Percentiles rank a stretch among this genome's conserved stretches.
These are phyloP conservation scores for Myiopsitta monachus DNA, from an alignment of 2,113 vertebrate species.

Conservation along the genomic window DNA sequence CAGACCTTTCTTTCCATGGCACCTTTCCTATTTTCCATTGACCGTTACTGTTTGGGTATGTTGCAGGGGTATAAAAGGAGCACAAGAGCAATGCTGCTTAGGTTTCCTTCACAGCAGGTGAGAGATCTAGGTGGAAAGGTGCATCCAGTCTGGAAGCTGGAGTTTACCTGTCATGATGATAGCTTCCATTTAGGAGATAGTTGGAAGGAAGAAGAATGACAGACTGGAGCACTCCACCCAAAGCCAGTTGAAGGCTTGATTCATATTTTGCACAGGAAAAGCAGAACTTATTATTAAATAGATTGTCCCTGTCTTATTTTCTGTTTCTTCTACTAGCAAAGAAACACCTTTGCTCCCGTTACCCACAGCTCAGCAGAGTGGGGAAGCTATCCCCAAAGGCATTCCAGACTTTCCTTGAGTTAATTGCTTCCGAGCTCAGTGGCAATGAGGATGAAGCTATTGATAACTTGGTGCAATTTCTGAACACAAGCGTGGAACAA, in stretches of 20 bases:
- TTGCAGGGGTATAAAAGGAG: not conserved
- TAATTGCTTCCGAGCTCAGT: constrained; percentile 63
- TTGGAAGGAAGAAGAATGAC: not conserved
- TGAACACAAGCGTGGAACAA: constrained; percentile 47
- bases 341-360: constrained; percentile 3
- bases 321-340: constrained; percentile 10
- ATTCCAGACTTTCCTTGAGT: constrained; percentile 74
- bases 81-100: not conserved
- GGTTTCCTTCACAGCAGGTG: not conserved
- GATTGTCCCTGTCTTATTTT: not conserved
- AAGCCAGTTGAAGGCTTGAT: not conserved
- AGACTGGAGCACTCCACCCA: not conserved
- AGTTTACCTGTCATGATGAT: not conserved
- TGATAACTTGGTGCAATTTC: constrained; percentile 72
- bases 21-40: not conserved
- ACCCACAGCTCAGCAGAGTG: constrained; percentile 37
- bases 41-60: not conserved
- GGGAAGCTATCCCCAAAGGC: constrained; percentile 63
- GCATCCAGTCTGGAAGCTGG: not conserved
- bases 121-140: not conserved
- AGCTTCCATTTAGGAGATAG: not conserved
- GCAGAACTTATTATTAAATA: not conserved
- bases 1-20: not conserved
- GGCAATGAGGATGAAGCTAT: constrained; percentile 60
- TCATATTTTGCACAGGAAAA: not conserved